Percentiles rank a stretch among this genome's conserved stretches.
These are phyloP conservation scores for Bellardia pandia DNA, from an alignment of 2,888 invertebrate species.

Conservation along the genomic window DNA sequence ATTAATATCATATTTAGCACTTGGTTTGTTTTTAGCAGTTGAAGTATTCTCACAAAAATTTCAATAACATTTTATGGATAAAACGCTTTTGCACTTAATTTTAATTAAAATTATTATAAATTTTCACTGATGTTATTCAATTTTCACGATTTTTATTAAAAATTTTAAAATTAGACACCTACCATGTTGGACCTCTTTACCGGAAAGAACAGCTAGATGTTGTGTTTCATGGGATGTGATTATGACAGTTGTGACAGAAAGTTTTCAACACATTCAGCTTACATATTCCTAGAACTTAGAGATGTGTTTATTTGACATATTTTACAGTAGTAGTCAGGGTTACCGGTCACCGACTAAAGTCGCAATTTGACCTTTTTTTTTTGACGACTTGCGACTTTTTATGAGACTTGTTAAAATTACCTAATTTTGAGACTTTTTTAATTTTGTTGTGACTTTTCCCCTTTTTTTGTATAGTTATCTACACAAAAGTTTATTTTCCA, in stretches of 20 bases:
- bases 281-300: background rate
- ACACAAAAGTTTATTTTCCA: too few species aligned
- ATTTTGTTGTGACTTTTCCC: too few species aligned
- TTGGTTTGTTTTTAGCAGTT: background rate
- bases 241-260: conserved; percentile 55
- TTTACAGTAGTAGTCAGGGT: background rate
- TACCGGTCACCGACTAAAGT: too few species aligned
- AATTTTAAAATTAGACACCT: conserved; percentile 77
- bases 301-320: conserved; percentile 34
- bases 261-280: conserved; percentile 49
- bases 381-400: too few species aligned
- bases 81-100: background rate
- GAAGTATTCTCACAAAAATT: conserved; percentile 22
- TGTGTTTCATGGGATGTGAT: conserved; percentile 66
- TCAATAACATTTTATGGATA: conserved; percentile 36
- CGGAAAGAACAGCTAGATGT: conserved; percentile 81
- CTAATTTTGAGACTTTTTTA: too few species aligned
- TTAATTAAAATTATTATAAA: background rate
- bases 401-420: too few species aligned
- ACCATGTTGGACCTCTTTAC: conserved; percentile 82
- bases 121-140: conserved; percentile 66
- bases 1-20: conserved; percentile 2
- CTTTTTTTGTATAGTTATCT: too few species aligned
- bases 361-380: too few species aligned
- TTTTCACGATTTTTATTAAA: conserved; percentile 71